These are phyloP conservation scores for Caenorhabditis imperialis DNA, from an alignment of 2,888 invertebrate species.

Conservation along the genomic window DNA sequence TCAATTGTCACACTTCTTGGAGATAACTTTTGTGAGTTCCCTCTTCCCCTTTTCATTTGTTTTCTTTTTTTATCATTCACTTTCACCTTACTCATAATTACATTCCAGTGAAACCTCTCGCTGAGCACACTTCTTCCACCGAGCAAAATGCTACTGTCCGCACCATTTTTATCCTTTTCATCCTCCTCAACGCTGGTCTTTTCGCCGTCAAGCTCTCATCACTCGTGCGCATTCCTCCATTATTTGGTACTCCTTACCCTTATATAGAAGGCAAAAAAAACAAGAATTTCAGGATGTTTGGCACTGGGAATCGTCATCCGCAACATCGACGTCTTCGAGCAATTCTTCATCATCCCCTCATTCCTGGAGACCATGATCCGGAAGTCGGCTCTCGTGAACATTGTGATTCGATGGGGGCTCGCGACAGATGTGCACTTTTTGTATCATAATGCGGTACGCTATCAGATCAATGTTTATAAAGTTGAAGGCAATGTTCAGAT, in stretches of 20 bases:
- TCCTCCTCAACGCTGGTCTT: constrained; percentile 6
- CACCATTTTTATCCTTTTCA: constrained; percentile 19
- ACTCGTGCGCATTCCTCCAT: constrained; percentile 9
- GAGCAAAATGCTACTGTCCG: constrained; percentile 17
- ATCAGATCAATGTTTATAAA: background rate
- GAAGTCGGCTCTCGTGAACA: constrained; percentile 33
- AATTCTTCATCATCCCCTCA: constrained; percentile 23
- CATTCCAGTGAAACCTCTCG: constrained; percentile 21
- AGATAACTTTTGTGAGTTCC: constrained; percentile 26
- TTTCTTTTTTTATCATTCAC: background rate
- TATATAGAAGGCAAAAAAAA: background rate
- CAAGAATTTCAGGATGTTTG: constrained; percentile 12
- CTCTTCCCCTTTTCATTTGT: background rate
- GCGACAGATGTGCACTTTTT: constrained; percentile 24
- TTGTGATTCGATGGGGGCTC: constrained; percentile 35
- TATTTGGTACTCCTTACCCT: constrained; percentile 3
- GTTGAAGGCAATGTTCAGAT: constrained; percentile 7
- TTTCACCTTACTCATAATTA: background rate
- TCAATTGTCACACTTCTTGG: constrained; percentile 25
- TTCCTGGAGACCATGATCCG: constrained; percentile 27
- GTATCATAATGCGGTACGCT: constrained; percentile 15
- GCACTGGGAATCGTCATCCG: constrained; percentile 26
- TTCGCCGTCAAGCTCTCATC: constrained; percentile 12
- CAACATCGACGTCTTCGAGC: constrained; percentile 11
- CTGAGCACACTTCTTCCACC: background rate